Evolutionary conservation across 2,113 vertebrate species (phyloP), one percentile per base, ranked within the genome.

Genomic region (Paradoxurus hermaphroditus): DNA sequence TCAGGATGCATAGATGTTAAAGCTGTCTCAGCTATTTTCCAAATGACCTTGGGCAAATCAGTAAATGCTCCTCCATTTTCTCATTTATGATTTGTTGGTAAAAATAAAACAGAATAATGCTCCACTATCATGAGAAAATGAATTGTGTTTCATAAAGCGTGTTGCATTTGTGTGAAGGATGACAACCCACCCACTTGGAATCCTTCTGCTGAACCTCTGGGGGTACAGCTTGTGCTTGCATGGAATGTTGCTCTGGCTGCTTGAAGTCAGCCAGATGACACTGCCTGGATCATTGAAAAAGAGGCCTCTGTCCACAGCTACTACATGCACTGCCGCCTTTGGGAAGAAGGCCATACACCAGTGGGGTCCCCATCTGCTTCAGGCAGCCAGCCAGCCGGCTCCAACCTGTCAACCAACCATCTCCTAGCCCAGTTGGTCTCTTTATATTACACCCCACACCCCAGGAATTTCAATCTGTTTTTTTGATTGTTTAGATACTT

Each of bases 281-380:
- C 31, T 94, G 68, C 31, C 73, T 79, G 25, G 73, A 62, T 79
- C 79, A 21, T 7, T 91, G 92, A 89, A 90, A 95, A 79, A 53
- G 41, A 86, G 68, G 41, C 72, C 89, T 85, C 77, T 56, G 73
- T 92, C 89, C 85, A 88, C 49, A 90, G 82, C 67, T 51, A 83
- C 77, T 88, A 9, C 13, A 25, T 59, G 77, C 41, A 92, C 67
- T 56, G 29, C 63, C 0, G 62, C 96, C 94, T 97, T 79, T 2
- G 36, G 86, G 86, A 98, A 94, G 86, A 91, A 92, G 82, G 88
- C 85, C 95, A 93, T 82, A 72, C 25, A 82, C 25, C 93, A 94
- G 53, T 56, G 44, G 88, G 82, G 63, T 46, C 63, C 62, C 97
- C 96, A 95, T 98, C 97, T 98, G 98, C 75, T 91, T 86, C 82